These are phyloP conservation scores for Corydoras sp. DNA, from an alignment of 2,113 vertebrate genomes.

Conservation along the genomic window DNA sequence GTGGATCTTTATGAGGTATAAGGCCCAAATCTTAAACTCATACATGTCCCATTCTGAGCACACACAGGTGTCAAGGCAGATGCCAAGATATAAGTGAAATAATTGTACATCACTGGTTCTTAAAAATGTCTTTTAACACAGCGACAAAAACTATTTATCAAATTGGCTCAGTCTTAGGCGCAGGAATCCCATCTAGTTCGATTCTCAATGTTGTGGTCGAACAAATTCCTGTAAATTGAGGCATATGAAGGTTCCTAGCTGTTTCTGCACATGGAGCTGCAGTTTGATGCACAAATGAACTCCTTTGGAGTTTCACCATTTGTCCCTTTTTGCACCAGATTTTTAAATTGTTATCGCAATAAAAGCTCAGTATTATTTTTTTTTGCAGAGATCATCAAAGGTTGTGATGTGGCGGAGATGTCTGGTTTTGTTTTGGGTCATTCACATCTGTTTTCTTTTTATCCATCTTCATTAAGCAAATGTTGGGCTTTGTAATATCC, in stretches of 20 bases:
- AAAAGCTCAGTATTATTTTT: too few relatives aligned
- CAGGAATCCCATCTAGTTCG: conserved; percentile 28
- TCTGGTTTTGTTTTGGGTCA: too few relatives aligned
- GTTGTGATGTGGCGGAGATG: too few relatives aligned
- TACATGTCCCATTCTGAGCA: conserved; percentile 6
- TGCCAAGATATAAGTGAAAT: neutral
- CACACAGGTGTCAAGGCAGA: neutral
- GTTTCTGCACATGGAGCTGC: conserved; percentile 21
- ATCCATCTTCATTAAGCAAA: too few relatives aligned
- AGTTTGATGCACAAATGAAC: neutral
- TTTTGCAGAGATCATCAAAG: too few relatives aligned
- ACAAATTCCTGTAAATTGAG: conserved; percentile 3
- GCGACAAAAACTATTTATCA: neutral
- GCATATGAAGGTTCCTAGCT: conserved; percentile 18
- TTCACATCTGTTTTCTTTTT: too few relatives aligned
- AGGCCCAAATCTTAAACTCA: neutral
- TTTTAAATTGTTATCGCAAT: too few relatives aligned
- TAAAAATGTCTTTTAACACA: conserved; percentile 19
- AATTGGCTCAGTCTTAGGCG: conserved; percentile 37
- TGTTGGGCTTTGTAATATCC: too few relatives aligned
- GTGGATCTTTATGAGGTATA: conserved; percentile 56
- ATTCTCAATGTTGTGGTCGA: conserved; percentile 12
- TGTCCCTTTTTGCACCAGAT: neutral
- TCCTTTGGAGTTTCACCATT: conserved; percentile 1
- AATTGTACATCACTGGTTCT: conserved; percentile 3